Evolutionary conservation across 2,888 invertebrate species (phyloP).

Genomic region (Helobdella robusta): DNA sequence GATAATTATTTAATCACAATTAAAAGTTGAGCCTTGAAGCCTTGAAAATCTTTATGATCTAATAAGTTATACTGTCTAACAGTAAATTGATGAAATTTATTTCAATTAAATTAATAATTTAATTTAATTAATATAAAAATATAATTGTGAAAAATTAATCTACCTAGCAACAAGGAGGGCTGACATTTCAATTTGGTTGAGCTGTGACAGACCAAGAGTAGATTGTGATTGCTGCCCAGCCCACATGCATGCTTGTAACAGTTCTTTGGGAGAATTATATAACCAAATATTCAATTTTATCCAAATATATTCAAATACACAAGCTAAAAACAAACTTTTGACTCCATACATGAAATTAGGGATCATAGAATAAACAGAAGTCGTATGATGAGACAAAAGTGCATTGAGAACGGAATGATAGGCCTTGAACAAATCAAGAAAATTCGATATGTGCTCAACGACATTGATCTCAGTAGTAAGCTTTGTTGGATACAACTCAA

Average conservation of each 20-base stretch:
- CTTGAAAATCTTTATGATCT: too few species aligned
- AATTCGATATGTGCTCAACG: background rate
- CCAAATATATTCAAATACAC: background rate
- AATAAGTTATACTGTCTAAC: background rate
- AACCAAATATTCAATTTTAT: background rate
- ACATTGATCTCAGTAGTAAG: background rate
- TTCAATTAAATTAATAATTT: background rate
- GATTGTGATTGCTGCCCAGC: conserved; percentile 10
- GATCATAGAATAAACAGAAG: background rate
- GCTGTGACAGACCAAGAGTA: background rate
- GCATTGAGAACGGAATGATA: conserved; percentile 11
- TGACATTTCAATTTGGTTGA: background rate
- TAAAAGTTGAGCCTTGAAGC: too few species aligned
- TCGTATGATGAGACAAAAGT: background rate
- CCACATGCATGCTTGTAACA: conserved; percentile 23
- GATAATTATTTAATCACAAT: too few species aligned
- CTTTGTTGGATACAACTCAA: conserved; percentile 15
- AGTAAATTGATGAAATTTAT: background rate
- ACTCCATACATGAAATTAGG: conserved; percentile 2
- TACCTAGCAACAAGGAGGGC: conserved; percentile 12
- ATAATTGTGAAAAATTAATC: too few species aligned
- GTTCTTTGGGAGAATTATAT: conserved; percentile 2
- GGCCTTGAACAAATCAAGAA: conserved; percentile 5
- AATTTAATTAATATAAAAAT: background rate
- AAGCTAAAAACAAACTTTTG: conserved; percentile 5